Evolutionary conservation across 2,888 invertebrate genomes (phyloP).

Genomic region (Proisotoma minuta): DNA sequence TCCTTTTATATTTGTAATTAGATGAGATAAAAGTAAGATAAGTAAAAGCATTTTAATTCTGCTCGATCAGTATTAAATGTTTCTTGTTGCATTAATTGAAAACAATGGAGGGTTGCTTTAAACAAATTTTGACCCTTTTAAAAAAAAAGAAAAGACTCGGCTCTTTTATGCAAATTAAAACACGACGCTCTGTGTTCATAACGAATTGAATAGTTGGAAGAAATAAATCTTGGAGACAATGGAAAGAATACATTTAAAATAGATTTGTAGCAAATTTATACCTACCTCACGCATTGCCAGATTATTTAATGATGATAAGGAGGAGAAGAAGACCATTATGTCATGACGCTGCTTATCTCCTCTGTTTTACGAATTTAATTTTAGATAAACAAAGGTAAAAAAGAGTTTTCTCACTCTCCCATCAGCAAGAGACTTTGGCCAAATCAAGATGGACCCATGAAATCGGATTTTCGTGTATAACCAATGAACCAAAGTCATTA

Average conservation of each 20-base stretch:
- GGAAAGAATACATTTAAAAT: constrained; percentile 1
- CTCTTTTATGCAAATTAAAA: constrained; percentile 4
- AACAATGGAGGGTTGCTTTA: not conserved
- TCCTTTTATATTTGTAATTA: too few species aligned
- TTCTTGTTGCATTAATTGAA: too few species aligned
- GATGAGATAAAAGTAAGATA: too few species aligned
- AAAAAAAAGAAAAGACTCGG: too few species aligned
- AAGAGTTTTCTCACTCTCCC: not conserved
- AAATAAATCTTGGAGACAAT: not conserved
- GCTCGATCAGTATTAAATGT: too few species aligned
- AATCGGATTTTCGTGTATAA: not conserved
- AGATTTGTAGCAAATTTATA: not conserved
- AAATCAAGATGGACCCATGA: not conserved
- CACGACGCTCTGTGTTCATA: not conserved
- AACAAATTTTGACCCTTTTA: too few species aligned
- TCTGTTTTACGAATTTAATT: not conserved
- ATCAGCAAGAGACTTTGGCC: constrained; percentile 2
- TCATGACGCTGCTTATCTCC: not conserved
- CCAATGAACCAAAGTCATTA: not conserved
- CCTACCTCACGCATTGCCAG: constrained; percentile 15
- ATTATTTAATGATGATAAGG: not conserved
- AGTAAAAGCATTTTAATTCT: too few species aligned
- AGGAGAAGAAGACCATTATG: not conserved
- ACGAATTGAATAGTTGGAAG: not conserved
- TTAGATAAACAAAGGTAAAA: not conserved